phyloP scores from a whole-genome alignment of 2,888 invertebrate genomes.

The Cheilosia vulpina region DNA sequence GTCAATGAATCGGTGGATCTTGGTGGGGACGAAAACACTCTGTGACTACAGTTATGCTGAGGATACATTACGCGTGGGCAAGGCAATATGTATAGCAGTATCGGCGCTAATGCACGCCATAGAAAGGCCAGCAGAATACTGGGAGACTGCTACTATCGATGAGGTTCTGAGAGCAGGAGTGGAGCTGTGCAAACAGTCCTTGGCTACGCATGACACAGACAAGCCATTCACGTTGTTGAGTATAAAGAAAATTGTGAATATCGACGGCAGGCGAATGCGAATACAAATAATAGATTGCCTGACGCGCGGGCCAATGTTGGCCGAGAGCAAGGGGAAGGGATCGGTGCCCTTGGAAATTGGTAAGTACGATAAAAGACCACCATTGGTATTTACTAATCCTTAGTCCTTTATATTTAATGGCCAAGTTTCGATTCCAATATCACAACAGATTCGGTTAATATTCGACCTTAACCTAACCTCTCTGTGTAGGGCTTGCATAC shows the following conservation, averaged over 20 bases:
- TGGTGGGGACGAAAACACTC: slow-evolving; percentile 80
- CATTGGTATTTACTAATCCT: not conserved
- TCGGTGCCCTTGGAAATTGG: slow-evolving; percentile 20
- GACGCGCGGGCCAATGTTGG: slow-evolving; percentile 34
- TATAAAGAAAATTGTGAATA: slow-evolving; percentile 30
- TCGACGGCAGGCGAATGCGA: slow-evolving; percentile 24
- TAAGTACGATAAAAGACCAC: not conserved
- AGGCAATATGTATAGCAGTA: slow-evolving; percentile 59
- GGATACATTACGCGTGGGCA: slow-evolving; percentile 33
- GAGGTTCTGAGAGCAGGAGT: slow-evolving; percentile 60
- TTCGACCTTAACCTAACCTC: too few relatives aligned
- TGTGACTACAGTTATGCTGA: slow-evolving; percentile 66
- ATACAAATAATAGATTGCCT: slow-evolving; percentile 14
- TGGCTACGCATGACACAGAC: not conserved
- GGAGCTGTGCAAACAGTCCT: slow-evolving; percentile 51
- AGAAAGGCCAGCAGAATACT: slow-evolving; percentile 43
- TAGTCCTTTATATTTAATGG: too few relatives aligned
- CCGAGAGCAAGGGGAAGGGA: not conserved
- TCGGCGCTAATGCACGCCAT: slow-evolving; percentile 49
- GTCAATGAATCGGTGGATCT: slow-evolving; percentile 80
- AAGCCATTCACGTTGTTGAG: slow-evolving; percentile 18
- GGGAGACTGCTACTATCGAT: slow-evolving; percentile 64
- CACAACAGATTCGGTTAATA: too few relatives aligned
- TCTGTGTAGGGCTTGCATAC: too few relatives aligned
- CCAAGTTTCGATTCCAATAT: not conserved